phyloP scores from a whole-genome alignment of 2,797 vertebrate species.

The Anomalospiza imberbis region DNA sequence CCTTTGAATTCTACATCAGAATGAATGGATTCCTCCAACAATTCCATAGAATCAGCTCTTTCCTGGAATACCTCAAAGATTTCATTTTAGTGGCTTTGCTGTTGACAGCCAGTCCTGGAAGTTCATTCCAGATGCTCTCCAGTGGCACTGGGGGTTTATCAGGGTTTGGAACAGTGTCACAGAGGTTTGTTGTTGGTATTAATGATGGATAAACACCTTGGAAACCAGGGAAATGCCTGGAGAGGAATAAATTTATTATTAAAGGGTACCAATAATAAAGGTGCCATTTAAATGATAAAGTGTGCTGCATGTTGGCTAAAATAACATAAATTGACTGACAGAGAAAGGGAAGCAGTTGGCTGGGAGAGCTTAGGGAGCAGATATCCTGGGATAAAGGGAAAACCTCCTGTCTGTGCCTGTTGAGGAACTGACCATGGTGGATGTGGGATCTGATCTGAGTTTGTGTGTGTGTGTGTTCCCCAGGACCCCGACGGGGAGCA shows the following conservation, averaged over 20 bases:
- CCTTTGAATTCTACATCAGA: background rate
- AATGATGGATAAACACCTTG: background rate
- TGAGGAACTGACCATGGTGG: accelerated
- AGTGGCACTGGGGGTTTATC: background rate
- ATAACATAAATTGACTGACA: background rate
- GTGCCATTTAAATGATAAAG: background rate
- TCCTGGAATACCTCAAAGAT: background rate
- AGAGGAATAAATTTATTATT: background rate
- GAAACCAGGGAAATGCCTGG: background rate
- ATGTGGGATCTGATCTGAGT: accelerated
- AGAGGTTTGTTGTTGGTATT: background rate
- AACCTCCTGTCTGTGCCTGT: background rate
- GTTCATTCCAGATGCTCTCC: background rate
- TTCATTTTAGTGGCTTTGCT: background rate
- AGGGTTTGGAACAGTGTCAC: background rate
- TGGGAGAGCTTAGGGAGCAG: background rate
- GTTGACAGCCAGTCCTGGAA: background rate
- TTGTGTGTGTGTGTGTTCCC: too few species aligned
- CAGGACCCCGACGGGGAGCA: background rate
- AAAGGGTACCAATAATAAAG: background rate
- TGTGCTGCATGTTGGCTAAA: background rate
- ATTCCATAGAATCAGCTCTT: background rate
- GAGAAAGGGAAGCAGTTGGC: accelerated
- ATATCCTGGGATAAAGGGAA: background rate
- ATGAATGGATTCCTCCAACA: background rate